Conservation (phyloP, 2,797 vertebrate species). For the Anguilla obscura region DNA sequence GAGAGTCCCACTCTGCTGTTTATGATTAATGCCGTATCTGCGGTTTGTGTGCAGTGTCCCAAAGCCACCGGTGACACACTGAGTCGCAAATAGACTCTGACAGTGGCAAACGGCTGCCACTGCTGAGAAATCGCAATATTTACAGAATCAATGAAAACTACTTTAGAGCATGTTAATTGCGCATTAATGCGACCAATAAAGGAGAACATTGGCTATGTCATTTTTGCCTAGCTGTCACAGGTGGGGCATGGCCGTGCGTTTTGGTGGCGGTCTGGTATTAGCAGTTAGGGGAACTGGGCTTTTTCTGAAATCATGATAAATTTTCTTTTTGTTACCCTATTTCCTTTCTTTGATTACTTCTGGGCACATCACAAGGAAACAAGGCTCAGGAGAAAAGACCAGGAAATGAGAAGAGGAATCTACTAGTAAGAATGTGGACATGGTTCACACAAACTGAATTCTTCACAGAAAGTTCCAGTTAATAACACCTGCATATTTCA, state of each 20-base stretch:
- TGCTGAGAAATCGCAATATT: background rate
- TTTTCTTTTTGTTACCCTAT: background rate
- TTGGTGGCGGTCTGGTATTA: background rate
- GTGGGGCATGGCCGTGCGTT: background rate
- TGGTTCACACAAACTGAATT: too few relatives aligned
- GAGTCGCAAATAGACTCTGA: conserved; percentile 7
- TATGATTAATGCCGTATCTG: conserved; percentile 1
- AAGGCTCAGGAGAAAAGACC: too few relatives aligned
- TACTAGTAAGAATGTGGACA: too few relatives aligned
- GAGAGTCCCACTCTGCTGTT: background rate
- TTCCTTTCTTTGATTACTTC: too few relatives aligned
- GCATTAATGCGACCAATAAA: background rate
- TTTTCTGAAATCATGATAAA: background rate
- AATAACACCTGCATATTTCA: too few relatives aligned
- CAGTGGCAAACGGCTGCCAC: background rate
- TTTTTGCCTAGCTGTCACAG: background rate
- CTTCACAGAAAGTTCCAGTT: too few relatives aligned
- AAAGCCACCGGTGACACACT: background rate
- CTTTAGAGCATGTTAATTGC: background rate
- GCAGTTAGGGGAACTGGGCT: background rate
- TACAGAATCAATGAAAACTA: background rate
- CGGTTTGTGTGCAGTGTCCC: background rate
- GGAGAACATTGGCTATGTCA: background rate
- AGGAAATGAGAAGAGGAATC: too few relatives aligned
- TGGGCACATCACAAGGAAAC: too few relatives aligned